Conservation (phyloP, 2,797 vertebrate genomes). For the Coregonus sp. region DNA sequence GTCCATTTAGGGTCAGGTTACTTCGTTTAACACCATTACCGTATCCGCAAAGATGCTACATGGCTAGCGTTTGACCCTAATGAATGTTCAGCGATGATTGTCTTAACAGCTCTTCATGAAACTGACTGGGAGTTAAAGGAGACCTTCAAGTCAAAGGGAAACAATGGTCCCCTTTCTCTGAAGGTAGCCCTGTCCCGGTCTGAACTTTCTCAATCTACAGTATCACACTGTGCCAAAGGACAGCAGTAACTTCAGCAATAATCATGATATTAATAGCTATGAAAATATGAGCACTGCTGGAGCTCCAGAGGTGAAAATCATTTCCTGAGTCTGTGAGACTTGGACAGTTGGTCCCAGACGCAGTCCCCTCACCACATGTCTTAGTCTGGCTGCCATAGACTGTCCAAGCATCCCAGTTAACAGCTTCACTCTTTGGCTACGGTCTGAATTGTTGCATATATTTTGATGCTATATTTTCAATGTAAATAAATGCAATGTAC, state of each 20-base stretch:
- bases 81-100: constrained; percentile 55
- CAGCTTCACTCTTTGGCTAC: constrained; percentile 32
- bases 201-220: constrained; percentile 54
- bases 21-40: constrained; percentile 53
- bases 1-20: constrained; percentile 52
- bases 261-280: constrained; percentile 66
- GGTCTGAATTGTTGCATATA: not conserved
- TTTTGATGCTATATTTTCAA: not conserved
- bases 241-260: constrained; percentile 55
- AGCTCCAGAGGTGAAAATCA: constrained; percentile 56
- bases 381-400: constrained; percentile 43
- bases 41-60: constrained; percentile 43
- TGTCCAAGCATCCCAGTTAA: constrained; percentile 43
- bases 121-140: constrained; percentile 36
- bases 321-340: constrained; percentile 60
- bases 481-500: constrained; percentile 4
- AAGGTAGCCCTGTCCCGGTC: constrained; percentile 63
- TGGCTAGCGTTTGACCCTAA: constrained; percentile 38
- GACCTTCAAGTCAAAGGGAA: constrained; percentile 52
- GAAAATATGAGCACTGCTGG: constrained; percentile 60
- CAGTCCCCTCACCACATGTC: constrained; percentile 44
- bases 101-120: constrained; percentile 66
- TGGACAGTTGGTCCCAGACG: constrained; percentile 49
- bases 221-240: constrained; percentile 42
- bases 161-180: constrained; percentile 58